Conservation (phyloP, 2,797 vertebrate genomes). For the Loris lydekkerianus region DNA sequence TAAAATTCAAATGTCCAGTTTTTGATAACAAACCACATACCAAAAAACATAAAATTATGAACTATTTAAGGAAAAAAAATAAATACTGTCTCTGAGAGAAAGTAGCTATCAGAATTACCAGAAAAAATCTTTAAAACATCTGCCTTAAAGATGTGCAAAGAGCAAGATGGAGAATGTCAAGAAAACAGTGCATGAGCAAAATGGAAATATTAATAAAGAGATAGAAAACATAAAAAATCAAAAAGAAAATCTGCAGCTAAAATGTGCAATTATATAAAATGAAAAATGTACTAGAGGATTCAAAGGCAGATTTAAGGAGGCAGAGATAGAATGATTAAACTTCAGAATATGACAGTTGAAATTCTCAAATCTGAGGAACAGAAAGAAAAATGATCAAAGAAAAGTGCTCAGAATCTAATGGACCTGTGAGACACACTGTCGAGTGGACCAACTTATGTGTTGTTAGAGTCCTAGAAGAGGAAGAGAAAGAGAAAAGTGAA, state of each 20-base stretch:
- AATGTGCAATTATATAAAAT: background rate
- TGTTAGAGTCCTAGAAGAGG: background rate
- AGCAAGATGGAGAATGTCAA: background rate
- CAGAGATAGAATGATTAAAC: background rate
- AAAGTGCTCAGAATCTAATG: background rate
- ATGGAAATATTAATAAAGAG: background rate
- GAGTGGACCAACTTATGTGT: background rate
- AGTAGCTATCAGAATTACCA: background rate
- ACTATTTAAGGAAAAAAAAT: background rate
- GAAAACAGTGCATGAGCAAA: background rate
- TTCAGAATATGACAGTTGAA: background rate
- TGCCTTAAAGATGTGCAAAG: background rate
- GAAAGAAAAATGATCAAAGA: background rate
- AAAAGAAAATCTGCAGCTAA: background rate
- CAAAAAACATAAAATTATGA: background rate
- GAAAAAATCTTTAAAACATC: background rate
- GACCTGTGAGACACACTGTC: background rate
- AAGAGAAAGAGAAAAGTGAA: background rate
- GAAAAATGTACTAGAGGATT: background rate
- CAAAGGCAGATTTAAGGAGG: background rate
- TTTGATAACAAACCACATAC: background rate
- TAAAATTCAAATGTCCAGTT: background rate
- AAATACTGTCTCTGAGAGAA: background rate
- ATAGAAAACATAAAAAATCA: background rate
- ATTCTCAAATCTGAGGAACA: background rate